Conservation (phyloP, 2,113 vertebrate genomes). For the Archocentrus centrarchus region DNA sequence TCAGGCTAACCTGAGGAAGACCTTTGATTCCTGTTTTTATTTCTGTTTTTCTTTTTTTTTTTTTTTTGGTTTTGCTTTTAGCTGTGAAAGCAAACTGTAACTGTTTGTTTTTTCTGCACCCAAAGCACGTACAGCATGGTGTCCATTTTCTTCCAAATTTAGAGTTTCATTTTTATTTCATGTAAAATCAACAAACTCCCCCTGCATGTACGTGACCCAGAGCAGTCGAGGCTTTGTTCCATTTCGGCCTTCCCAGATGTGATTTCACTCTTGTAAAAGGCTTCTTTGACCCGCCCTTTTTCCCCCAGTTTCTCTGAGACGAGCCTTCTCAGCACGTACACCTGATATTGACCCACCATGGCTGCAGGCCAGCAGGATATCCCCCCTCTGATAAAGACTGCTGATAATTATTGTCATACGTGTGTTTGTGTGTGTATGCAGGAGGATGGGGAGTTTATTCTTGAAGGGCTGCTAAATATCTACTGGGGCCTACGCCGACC, state of each 20-base stretch:
- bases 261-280: constrained; percentile 58
- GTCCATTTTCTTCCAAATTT: constrained; percentile 26
- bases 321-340: constrained; percentile 78
- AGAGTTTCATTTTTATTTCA: constrained; percentile 20
- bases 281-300: constrained; percentile 18
- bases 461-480: constrained; percentile 96
- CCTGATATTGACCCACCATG: constrained; percentile 64
- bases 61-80: neutral
- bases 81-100: neutral
- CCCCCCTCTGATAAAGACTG: constrained; percentile 57
- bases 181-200: constrained; percentile 1
- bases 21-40: neutral
- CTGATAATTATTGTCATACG: constrained; percentile 52
- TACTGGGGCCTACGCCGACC: constrained; percentile 94
- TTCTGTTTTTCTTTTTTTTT: neutral
- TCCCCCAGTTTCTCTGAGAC: constrained; percentile 47
- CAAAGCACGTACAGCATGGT: neutral
- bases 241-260: constrained; percentile 44
- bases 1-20: neutral
- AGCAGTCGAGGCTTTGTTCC: constrained; percentile 31
- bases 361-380: constrained; percentile 77
- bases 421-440: constrained; percentile 66
- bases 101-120: neutral
- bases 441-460: constrained; percentile 91
- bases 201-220: constrained; percentile 67